A percentile compares a stretch with the other conserved stretches of the same genome.
phyloP scores from a whole-genome alignment of 2,113 vertebrate species.

The Reinhardtius hippoglossoides region DNA sequence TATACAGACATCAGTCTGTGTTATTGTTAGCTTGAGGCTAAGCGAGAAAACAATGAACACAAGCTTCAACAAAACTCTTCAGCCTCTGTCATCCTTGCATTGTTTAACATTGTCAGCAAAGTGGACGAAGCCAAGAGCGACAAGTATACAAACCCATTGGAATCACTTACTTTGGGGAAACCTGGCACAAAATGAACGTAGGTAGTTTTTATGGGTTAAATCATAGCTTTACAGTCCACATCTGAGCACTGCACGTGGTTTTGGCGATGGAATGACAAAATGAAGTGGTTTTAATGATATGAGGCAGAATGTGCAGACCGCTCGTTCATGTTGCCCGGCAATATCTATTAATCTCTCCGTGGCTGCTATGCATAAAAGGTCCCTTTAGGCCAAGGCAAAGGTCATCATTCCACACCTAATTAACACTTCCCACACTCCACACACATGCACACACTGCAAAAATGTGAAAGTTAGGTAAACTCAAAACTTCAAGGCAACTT shows the following conservation, averaged over 20 bases:
- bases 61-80: slow-evolving; percentile 28
- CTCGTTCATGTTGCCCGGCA: slow-evolving; percentile 67
- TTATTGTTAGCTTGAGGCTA: slow-evolving; percentile 27
- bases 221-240: slow-evolving; percentile 24
- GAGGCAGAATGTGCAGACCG: slow-evolving; percentile 65
- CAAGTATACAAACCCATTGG: neutral
- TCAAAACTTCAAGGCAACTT: neutral
- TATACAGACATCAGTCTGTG: slow-evolving; percentile 44
- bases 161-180: slow-evolving; percentile 7
- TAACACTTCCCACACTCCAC: slow-evolving; percentile 53
- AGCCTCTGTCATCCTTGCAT: slow-evolving; percentile 18
- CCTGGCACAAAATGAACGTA: slow-evolving; percentile 6
- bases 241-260: slow-evolving; percentile 26
- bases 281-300: slow-evolving; percentile 66
- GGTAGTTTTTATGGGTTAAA: slow-evolving; percentile 20
- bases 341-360: slow-evolving; percentile 69
- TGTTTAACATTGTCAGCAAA: slow-evolving; percentile 2
- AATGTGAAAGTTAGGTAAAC: neutral
- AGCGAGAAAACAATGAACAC: slow-evolving; percentile 47
- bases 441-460: neutral
- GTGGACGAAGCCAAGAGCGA: slow-evolving; percentile 6
- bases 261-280: slow-evolving; percentile 27
- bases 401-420: slow-evolving; percentile 77
- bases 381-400: slow-evolving; percentile 62
- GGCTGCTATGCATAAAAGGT: slow-evolving; percentile 63